A percentile compares a stretch with the other conserved stretches of the same genome.
phyloP scores from a whole-genome alignment of 1,140 invertebrate species.

The Lutraria rhynchaena region DNA sequence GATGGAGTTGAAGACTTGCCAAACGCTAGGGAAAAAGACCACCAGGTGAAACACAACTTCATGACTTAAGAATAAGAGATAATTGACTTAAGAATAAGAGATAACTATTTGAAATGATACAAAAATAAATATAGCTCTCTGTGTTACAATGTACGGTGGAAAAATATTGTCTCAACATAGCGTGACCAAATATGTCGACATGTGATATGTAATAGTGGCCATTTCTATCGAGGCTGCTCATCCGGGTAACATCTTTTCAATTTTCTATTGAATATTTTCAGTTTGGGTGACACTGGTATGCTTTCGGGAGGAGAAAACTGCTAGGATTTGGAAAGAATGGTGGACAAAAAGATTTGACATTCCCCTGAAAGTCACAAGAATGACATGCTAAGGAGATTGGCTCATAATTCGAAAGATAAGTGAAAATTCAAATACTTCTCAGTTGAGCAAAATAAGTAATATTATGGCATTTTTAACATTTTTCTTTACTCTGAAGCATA shows the following conservation, averaged over 20 bases:
- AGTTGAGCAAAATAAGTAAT: conserved; percentile 14
- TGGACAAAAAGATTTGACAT: not conserved
- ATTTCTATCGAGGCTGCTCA: not conserved
- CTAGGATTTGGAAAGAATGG: conserved; percentile 1
- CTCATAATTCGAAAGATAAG: conserved; percentile 17
- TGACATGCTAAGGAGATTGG: conserved; percentile 27
- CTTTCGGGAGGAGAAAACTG: not conserved
- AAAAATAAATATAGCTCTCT: conserved; percentile 13
- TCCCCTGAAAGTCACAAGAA: not conserved
- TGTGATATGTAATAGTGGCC: not conserved
- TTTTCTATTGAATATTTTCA: too few relatives aligned
- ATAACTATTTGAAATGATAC: too few relatives aligned
- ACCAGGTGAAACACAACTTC: too few relatives aligned
- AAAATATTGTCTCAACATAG: too few relatives aligned
- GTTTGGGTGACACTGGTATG: not conserved
- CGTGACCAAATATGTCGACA: conserved; percentile 1
- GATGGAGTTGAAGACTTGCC: too few relatives aligned
- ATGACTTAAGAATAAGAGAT: too few relatives aligned
- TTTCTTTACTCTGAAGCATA: too few relatives aligned
- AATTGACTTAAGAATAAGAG: too few relatives aligned
- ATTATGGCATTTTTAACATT: too few relatives aligned
- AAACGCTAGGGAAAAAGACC: too few relatives aligned
- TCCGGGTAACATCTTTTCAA: conserved; percentile 1
- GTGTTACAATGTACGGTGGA: conserved; percentile 6
- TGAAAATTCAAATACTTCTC: conserved; percentile 2